A percentile compares a stretch with the other conserved stretches of the same genome.
phyloP scores from a whole-genome alignment of 2,113 vertebrate species.

The Natator depressus region DNA sequence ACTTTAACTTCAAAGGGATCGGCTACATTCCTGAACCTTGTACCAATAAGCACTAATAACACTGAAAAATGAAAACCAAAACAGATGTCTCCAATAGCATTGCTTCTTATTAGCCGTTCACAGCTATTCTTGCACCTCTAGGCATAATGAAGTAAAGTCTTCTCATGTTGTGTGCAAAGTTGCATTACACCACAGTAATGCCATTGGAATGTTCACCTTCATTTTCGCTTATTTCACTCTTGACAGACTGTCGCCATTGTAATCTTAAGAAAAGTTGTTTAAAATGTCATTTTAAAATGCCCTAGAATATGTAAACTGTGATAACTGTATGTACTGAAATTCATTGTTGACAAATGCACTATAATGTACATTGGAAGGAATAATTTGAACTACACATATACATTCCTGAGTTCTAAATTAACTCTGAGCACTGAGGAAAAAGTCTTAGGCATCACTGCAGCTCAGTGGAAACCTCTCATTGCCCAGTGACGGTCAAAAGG shows the following conservation, averaged over 20 bases:
- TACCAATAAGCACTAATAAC: slow-evolving; percentile 91
- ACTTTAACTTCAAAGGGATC: slow-evolving; percentile 84
- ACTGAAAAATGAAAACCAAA: slow-evolving; percentile 87
- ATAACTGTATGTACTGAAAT: slow-evolving; percentile 3
- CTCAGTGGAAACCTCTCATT: neutral
- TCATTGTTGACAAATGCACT: neutral
- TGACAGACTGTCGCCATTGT: slow-evolving; percentile 70
- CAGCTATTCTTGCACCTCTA: slow-evolving; percentile 81
- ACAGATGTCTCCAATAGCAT: slow-evolving; percentile 87
- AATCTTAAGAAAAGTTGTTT: slow-evolving; percentile 64
- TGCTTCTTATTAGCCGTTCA: slow-evolving; percentile 82
- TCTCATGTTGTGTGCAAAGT: slow-evolving; percentile 70
- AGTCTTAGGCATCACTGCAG: neutral
- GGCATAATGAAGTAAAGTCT: slow-evolving; percentile 75
- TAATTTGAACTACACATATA: neutral
- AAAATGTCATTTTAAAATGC: slow-evolving; percentile 68
- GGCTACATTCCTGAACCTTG: slow-evolving; percentile 84
- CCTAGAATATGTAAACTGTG: slow-evolving; percentile 29
- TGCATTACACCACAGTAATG: slow-evolving; percentile 45
- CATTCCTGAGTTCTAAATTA: neutral
- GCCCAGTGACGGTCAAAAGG: neutral
- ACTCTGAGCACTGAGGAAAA: neutral
- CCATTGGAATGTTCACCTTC: slow-evolving; percentile 64
- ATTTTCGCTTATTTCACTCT: slow-evolving; percentile 53
- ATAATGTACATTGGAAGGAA: fast-evolving